Evolutionary conservation across 2,113 vertebrate genomes (phyloP), one percentile per base, ranked within the genome.

Genomic region (Ondatra zibethicus): DNA sequence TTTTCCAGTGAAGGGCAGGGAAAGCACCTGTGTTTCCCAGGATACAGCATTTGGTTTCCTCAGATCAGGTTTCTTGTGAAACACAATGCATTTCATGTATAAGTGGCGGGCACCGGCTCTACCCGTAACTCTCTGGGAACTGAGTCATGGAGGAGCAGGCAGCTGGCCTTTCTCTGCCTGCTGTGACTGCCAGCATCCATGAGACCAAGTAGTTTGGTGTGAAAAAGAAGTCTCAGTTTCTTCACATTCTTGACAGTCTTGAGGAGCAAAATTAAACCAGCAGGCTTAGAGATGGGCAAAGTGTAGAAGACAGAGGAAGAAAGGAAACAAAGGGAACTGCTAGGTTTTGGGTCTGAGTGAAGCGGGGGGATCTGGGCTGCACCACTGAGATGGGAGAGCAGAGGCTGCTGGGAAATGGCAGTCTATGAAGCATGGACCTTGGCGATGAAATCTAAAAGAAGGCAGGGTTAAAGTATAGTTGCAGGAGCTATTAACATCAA

Each of bases 151-250:
- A 45, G 23, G 80, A 63, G n/a, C 25, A 72, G 61, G 45, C 61
- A 72, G 42, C n/a, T 72, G 72, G 14, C 16, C 63, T 29, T 55
- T 14, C 17, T 45, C 52, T 47, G 23, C 66, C 82, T 87, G 66
- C 25, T 50, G n/a, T 25, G 23, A 39, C 17, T 85, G 27, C 52
- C 82, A 81, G 42, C 19, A 68, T 45, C 75, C 70, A 65, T 14
- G 36, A 88, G 82, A 88, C 50, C 73, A 84, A 82, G 4, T 63
- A 39, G 42, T 93, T 55, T 93, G 36, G 14, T 58, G 58, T 50
- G 82, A 65, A 31, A 39, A 86, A 4, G 77, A 96, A 92, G 65
- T 88, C n/a, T 85, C 13, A 93, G 76, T 90, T 89, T 77, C 52
- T 78, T 94, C 80, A 70, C 0, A 36, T 50, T 66, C 58, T 68